phyloP scores from a whole-genome alignment of 2,797 vertebrate genomes.

The Mormyrops attenuatus region DNA sequence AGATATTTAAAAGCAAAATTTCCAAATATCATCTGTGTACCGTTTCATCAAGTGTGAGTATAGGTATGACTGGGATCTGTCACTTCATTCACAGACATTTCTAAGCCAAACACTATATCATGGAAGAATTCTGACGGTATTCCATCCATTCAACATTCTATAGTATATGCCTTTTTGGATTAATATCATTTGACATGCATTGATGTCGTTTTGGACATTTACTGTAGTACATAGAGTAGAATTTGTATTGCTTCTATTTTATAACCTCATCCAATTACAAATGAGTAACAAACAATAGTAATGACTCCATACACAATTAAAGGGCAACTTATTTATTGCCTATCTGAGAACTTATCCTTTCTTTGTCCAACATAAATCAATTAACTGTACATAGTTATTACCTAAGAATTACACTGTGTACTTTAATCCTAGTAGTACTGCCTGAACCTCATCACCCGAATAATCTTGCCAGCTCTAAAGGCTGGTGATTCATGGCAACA shows the following conservation, averaged over 20 bases:
- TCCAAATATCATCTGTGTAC: neutral
- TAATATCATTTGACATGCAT: neutral
- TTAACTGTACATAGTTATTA: conserved; percentile 8
- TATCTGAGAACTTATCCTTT: neutral
- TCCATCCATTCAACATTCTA: neutral
- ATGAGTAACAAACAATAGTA: neutral
- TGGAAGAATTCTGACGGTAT: neutral
- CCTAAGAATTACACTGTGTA: neutral
- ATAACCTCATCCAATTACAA: neutral
- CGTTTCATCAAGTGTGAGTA: neutral
- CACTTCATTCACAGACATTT: neutral
- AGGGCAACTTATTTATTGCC: neutral
- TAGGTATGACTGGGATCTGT: neutral
- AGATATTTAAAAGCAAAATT: neutral
- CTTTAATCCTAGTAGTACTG: neutral
- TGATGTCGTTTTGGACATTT: neutral
- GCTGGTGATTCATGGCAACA: neutral
- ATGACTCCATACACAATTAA: neutral
- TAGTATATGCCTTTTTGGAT: neutral
- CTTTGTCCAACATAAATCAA: neutral
- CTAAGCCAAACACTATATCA: neutral
- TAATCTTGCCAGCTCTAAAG: neutral
- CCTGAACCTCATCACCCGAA: neutral
- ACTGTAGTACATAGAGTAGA: neutral
- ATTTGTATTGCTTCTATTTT: neutral